phyloP scores from a whole-genome alignment of 2,113 vertebrate genomes.

The Mesocricetus auratus region DNA sequence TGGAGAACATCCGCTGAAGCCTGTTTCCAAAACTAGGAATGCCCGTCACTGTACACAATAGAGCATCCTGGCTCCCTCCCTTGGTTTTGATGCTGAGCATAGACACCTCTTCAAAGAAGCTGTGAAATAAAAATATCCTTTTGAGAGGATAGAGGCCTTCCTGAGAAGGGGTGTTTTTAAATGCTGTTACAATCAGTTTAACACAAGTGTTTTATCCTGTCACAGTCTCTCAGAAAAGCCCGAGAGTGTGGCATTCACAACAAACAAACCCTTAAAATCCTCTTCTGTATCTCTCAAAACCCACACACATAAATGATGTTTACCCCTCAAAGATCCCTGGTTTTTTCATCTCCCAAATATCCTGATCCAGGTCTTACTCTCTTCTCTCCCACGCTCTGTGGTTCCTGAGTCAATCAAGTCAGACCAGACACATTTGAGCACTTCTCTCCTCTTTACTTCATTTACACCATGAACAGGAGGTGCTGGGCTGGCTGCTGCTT shows the following conservation, averaged over 20 bases:
- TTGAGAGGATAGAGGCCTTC: not conserved
- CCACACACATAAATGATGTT: not conserved
- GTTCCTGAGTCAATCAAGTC: not conserved
- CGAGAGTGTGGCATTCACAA: not conserved
- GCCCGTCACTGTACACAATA: not conserved
- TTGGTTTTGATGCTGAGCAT: not conserved
- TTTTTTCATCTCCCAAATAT: not conserved
- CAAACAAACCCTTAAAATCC: not conserved
- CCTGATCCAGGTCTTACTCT: not conserved
- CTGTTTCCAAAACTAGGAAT: not conserved
- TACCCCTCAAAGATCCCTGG: not conserved
- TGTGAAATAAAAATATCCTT: not conserved
- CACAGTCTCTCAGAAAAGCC: conserved; percentile 6
- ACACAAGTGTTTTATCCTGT: not conserved
- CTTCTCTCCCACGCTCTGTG: not conserved
- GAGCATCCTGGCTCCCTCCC: not conserved
- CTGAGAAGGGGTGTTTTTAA: not conserved
- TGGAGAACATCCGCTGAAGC: not conserved
- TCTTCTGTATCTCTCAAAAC: not conserved
- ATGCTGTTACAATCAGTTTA: not conserved
- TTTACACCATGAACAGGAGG: not conserved
- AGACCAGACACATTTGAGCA: not conserved
- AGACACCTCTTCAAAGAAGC: not conserved
- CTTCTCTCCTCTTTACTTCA: not conserved
- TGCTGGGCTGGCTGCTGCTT: not conserved